These are phyloP conservation scores for Erebia epiphron DNA, from an alignment of 2,888 invertebrate genomes.

Conservation along the genomic window DNA sequence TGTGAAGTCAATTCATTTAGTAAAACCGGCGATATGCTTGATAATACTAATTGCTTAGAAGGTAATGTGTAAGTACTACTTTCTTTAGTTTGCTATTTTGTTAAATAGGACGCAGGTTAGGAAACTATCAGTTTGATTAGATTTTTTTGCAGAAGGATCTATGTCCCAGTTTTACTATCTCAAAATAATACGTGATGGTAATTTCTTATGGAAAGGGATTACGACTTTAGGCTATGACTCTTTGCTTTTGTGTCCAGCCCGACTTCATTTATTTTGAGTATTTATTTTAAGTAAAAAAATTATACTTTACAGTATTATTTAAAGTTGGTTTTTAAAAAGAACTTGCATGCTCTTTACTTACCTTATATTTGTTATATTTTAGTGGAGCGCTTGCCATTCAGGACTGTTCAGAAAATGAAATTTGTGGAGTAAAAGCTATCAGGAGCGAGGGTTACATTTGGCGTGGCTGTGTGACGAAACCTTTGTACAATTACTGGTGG, in stretches of 20 bases:
- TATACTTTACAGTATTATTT: no score
- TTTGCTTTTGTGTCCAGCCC: no score
- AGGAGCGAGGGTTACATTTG: constrained; percentile 62
- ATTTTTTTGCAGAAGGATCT: background rate
- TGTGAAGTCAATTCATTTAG: constrained; percentile 63
- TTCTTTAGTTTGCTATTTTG: background rate
- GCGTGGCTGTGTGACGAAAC: constrained; percentile 63
- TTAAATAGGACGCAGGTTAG: background rate
- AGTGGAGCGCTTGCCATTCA: constrained; percentile 55
- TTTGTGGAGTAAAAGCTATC: constrained; percentile 63
- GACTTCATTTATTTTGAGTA: no score
- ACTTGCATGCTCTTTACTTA: background rate
- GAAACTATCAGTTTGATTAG: background rate
- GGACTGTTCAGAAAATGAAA: constrained; percentile 59
- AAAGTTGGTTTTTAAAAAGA: no score
- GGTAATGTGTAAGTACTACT: constrained; percentile 63
- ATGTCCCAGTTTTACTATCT: no score
- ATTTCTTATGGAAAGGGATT: no score
- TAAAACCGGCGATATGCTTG: constrained; percentile 47
- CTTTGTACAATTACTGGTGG: constrained; percentile 70
- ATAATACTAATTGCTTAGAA: constrained; percentile 59
- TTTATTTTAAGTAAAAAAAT: no score
- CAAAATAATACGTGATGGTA: no score
- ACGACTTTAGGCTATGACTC: no score
- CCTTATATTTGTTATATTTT: constrained; percentile 35